Percentiles rank a stretch among this genome's conserved stretches.
These are phyloP conservation scores for Antheraea mylitta DNA, from an alignment of 1,140 invertebrate species.

Conservation along the genomic window DNA sequence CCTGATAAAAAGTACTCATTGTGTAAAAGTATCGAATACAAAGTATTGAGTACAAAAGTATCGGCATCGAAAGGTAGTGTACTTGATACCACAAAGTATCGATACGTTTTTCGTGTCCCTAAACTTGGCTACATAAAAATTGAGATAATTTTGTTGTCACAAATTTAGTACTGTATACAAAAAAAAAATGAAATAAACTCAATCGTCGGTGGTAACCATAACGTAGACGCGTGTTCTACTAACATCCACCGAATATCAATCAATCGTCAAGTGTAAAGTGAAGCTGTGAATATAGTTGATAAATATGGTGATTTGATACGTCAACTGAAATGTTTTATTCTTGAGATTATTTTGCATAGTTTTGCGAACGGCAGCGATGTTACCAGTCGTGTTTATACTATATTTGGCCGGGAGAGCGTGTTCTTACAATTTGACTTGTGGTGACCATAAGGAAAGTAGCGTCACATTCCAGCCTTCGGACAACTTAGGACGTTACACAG, in stretches of 20 bases:
- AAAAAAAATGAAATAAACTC: neutral
- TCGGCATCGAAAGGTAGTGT: too few species aligned
- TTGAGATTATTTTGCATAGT: constrained; percentile 4
- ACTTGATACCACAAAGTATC: too few species aligned
- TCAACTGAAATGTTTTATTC: neutral
- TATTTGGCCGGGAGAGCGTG: constrained; percentile 7
- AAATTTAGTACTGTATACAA: neutral
- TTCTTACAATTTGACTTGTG: constrained; percentile 22
- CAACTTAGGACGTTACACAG: constrained; percentile 41
- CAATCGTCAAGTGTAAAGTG: neutral
- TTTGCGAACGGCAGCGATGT: constrained; percentile 20
- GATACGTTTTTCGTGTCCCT: too few species aligned
- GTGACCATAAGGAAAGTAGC: constrained; percentile 12
- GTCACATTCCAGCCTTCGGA: constrained; percentile 25
- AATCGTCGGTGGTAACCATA: neutral
- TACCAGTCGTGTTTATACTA: constrained; percentile 15
- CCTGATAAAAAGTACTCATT: too few species aligned
- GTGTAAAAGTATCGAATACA: too few species aligned
- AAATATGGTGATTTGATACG: constrained; percentile 1
- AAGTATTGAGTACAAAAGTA: too few species aligned
- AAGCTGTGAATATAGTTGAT: neutral
- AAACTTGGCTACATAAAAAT: too few species aligned
- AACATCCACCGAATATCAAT: neutral
- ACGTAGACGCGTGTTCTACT: neutral
- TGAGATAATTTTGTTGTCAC: neutral